Base-by-base conservation (phyloP, 2,888 invertebrate genomes). In the Buathra laborator region DNA sequence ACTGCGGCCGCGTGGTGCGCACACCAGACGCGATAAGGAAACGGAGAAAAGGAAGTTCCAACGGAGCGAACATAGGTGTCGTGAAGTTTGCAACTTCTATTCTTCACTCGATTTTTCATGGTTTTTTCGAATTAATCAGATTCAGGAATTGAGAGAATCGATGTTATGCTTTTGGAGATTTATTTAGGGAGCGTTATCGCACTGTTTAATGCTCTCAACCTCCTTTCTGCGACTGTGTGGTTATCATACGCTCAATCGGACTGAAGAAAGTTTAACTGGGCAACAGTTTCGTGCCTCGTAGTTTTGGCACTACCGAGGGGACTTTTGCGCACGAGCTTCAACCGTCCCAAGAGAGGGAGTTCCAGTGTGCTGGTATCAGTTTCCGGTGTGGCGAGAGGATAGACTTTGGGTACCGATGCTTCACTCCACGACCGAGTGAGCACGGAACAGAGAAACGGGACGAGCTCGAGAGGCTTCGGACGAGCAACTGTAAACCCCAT, bases 401-500 rank as follows among this genome's bases (percentile, higher is more conserved):
- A 62, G 37, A 62, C 70, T 78, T 78, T 24, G 70, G 70, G 16
- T 12, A 19, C 78, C 14, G 12, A 48, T 59, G 70, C 29, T 51
- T 62, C 19, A 37, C 51, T 78, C 43, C 29, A 32, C 59, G 59
- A 59, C 14, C 37, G 46, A 67, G 46, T 62, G 46, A n/a, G 62
- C 24, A 32, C 16, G 62, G 56, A 12, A 59, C 59, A 10, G 74
- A 64, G 74, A 75, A 64, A 59, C 48, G 19, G 37, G 29, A 59
- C 48, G 19, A 51, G 29, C 48, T 7, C 29, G 67, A 51, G 29
- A 51, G 56, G 71, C 68, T 75, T 70, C 70, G 68, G 68, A 68
- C 56, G 68, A 59, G 81, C 68, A 81, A 81, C 51, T 75, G 62
- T 76, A 81, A 81, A 75, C 81, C 62, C 29, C 70, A 76, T 76